These are phyloP conservation scores for fruit fly (Drosophila melanogaster) DNA, from an alignment of 1,140 invertebrate species.

Conservation along the genomic window Release_6_plus_ISO1_MT NT_033777.3:21422501-21423000, in stretches of 20 bases:
- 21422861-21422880: conserved; percentile 8
- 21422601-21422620: conserved; percentile 26
- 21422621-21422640: conserved; percentile 76
- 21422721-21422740: conserved; percentile 42
- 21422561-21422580: conserved; percentile 84
- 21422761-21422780: conserved; percentile 51
- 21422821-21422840: conserved; percentile 46
- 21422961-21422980: no score
- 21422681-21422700: conserved; percentile 32
- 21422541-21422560: conserved; percentile 44
- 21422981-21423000: no score
- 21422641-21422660: conserved; percentile 68
- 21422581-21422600: conserved; percentile 71
- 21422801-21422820: conserved; percentile 36
- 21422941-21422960: no score
- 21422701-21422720: conserved; percentile 65
- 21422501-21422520: conserved; percentile 54
- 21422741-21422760: conserved; percentile 66
- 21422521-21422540: conserved; percentile 59
- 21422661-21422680: conserved; percentile 8
- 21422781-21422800: conserved; percentile 9
- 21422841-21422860: conserved; percentile 23
- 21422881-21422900: neutral
- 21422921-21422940: no score
- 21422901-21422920: no score